Conservation (phyloP, 2,113 vertebrate genomes). For the Campylomormyrus tamandua region DNA sequence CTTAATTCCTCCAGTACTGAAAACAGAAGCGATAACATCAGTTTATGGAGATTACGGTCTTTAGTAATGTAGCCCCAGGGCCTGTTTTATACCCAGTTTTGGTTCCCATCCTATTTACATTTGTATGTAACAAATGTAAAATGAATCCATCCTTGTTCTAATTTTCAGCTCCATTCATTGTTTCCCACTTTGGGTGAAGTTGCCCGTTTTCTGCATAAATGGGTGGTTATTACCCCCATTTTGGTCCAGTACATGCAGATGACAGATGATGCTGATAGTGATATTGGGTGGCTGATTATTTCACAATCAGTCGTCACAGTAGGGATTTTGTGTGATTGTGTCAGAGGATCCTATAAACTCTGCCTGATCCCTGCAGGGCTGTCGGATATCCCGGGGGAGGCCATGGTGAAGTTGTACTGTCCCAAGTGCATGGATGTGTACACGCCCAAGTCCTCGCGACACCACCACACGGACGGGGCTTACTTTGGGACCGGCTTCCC, state of each 20-base stretch:
- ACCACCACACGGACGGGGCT: slow-evolving; percentile 90
- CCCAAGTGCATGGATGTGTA: slow-evolving; percentile 96
- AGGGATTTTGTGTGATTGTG: neutral
- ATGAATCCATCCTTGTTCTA: neutral
- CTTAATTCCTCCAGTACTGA: neutral
- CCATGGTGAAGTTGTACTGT: slow-evolving; percentile 93
- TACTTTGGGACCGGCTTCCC: slow-evolving; percentile 93
- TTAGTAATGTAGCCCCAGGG: neutral
- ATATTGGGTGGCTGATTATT: neutral
- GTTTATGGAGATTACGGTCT: neutral
- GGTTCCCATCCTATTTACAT: neutral
- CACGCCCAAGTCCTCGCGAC: slow-evolving; percentile 88
- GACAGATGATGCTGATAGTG: neutral
- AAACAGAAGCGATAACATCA: neutral
- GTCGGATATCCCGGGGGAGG: slow-evolving; percentile 89
- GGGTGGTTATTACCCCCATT: neutral
- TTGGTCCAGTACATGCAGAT: neutral
- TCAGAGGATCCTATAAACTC: neutral
- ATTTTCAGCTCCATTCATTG: neutral
- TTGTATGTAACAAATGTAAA: neutral
- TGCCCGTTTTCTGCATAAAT: neutral
- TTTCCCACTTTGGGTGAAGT: neutral
- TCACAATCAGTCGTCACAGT: neutral
- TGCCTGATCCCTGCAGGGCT: slow-evolving; percentile 59
- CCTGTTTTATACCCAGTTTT: neutral